Evolutionary conservation across 1,140 invertebrate genomes (phyloP).

Genomic region (Bombus impatiens): DNA sequence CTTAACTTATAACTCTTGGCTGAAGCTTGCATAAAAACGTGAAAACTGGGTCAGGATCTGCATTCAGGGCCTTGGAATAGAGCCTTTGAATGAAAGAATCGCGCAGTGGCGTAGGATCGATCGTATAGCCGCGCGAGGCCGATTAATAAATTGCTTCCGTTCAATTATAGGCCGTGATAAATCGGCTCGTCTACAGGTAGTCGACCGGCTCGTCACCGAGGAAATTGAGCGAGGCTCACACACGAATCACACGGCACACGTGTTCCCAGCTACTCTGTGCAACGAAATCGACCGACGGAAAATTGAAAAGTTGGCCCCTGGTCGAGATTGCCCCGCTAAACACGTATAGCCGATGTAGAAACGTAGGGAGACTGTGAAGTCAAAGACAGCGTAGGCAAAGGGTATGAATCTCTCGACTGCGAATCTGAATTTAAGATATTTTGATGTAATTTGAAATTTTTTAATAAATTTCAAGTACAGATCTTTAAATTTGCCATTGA

Average conservation of each 20-base stretch:
- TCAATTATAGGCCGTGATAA: constrained; percentile 70
- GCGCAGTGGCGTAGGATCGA: constrained; percentile 56
- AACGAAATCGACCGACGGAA: constrained; percentile 54
- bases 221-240: constrained; percentile 60
- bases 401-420: too few relatives aligned
- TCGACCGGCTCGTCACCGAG: constrained; percentile 61
- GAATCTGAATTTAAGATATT: too few relatives aligned
- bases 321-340: constrained; percentile 60
- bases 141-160: constrained; percentile 72
- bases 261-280: background rate
- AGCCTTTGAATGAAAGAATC: constrained; percentile 38
- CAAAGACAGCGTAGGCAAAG: too few relatives aligned
- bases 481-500: too few relatives aligned
- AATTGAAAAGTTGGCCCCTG: constrained; percentile 68
- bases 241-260: background rate
- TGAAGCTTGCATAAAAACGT: background rate
- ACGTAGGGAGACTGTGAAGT: too few relatives aligned
- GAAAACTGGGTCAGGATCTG: background rate
- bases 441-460: too few relatives aligned
- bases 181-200: constrained; percentile 64
- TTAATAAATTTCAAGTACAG: too few relatives aligned
- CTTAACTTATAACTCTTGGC: background rate
- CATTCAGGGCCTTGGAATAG: background rate
- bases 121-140: constrained; percentile 53
- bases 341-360: background rate